Base-by-base conservation (phyloP, 2,113 vertebrate genomes). In the Carettochelys insculpta region DNA sequence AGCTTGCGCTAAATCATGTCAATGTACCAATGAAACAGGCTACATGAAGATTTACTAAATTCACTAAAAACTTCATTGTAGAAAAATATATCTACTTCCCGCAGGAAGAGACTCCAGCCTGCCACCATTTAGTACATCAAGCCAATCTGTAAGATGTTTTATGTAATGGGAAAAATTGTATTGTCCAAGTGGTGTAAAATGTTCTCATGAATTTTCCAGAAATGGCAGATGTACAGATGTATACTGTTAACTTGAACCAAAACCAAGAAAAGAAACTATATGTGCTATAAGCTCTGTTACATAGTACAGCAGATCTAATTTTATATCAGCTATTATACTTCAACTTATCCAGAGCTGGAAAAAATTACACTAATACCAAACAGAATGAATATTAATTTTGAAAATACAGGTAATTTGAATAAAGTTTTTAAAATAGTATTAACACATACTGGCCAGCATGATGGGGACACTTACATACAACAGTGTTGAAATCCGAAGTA, bases 181-280 rank as follows among this genome's bases (percentile, higher is more conserved):
- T 5, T 92, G 86, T 90, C 93, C 95, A 96, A 90, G 86, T 97
- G 95, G 96, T 96, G 97, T 96, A 95, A 27, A n/a, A 54, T 79
- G 85, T 97, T 97, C 95, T 97, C 89, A 92, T 82, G 95, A 77
- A 92, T 92, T 98, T 97, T 97, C 96, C 97, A 98, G 97, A 97
- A 97, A 97, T 94, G 95, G 96, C 90, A 96, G 92, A 96, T 92
- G 73, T 95, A 93, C 93, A 97, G 94, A 94, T 93, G 85, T 90
- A 95, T 95, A 91, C 38, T 95, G 92, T 88, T 94, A 96, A 95
- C 43, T 91, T 86, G 95, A 96, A 95, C 77, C 95, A 97, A 97
- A 96, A 97, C 85, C 95, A 97, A 97, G 95, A 97, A 97, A 96
- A 97, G 96, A 97, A 97, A 96, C 96, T 93, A 85, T 76, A 80